phyloP scores from a whole-genome alignment of 2,797 vertebrate species.

The Linurgus olivaceus region DNA sequence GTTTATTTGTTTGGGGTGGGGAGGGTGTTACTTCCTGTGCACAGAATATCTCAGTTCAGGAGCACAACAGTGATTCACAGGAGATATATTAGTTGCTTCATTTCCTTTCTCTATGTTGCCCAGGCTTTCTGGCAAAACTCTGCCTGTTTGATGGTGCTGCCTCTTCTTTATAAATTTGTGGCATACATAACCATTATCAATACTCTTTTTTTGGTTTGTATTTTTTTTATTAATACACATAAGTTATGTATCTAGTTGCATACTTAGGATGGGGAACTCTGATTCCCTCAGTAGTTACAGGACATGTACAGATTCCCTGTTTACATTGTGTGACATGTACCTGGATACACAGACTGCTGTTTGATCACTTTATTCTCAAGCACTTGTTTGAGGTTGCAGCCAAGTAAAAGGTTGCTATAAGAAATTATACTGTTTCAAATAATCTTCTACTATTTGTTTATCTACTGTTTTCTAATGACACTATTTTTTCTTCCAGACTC shows the following conservation, averaged over 20 bases:
- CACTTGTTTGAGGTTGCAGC: background rate
- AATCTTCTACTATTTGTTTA: background rate
- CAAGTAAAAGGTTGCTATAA: background rate
- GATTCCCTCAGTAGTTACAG: background rate
- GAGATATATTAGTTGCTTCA: background rate
- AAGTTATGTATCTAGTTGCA: background rate
- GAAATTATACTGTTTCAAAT: background rate
- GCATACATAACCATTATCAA: background rate
- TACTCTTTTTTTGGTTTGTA: background rate
- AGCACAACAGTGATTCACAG: background rate
- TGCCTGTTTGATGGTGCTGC: background rate
- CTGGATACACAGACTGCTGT: background rate
- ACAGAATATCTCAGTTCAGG: background rate
- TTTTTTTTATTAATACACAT: background rate
- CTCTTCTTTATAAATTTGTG: background rate
- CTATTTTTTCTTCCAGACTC: background rate
- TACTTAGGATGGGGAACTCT: background rate
- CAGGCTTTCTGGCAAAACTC: background rate
- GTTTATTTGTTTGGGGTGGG: background rate
- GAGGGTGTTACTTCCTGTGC: background rate
- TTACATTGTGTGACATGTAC: rapidly evolving
- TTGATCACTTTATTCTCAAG: background rate
- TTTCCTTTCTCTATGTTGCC: background rate
- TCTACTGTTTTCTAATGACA: background rate
- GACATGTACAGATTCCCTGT: background rate